Evolutionary conservation across 1,140 invertebrate genomes (phyloP), one percentile per base, ranked within the genome.

Genomic region (Aethina tumida): DNA sequence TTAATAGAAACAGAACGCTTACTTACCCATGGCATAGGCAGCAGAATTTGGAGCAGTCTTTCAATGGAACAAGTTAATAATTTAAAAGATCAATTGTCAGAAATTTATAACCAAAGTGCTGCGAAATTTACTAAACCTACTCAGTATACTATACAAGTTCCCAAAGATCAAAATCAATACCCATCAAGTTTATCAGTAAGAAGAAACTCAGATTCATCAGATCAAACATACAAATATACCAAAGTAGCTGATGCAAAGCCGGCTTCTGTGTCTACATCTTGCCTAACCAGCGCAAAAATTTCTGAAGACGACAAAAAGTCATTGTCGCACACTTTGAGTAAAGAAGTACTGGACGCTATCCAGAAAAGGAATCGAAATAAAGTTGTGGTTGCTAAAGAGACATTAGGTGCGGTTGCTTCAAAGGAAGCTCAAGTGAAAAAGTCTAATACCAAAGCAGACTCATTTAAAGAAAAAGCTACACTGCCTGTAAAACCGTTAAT

Each of bases 41-140:
- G 73, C 48, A 73, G 79, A 31, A 69, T 87, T 20, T 87, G 85
- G 72, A 88, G 84, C 51, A 88, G 84, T 53, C 62, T 90, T 25
- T 84, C 84, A 1, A 75, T 81, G 60, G 84, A 90, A 47, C 85
- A 90, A 64, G 79, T 90, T 0, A 81, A 75, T 50, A 79, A 78
- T 14, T 67, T 90, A 19, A 87, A 86, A 58, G 76, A 73, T 52
- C 85, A 89, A 51, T 56, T 90, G 4, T 82, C 79, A 45, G 82
- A 87, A 47, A 88, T 90, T 25, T 90, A 89, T 42, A 77, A 79
- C 17, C 47, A 53, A 56, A 50, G 55, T 54, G 31, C 48, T 21
- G 20, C 6, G 15, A 26, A 43, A 42, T 22, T 19, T 13, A 19
- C 21, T 31, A 26, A 25, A 28, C 41, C 32, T 25, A 5, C 30